Conservation (phyloP, 2,888 invertebrate species). For the Drosophila prostipennis region DNA sequence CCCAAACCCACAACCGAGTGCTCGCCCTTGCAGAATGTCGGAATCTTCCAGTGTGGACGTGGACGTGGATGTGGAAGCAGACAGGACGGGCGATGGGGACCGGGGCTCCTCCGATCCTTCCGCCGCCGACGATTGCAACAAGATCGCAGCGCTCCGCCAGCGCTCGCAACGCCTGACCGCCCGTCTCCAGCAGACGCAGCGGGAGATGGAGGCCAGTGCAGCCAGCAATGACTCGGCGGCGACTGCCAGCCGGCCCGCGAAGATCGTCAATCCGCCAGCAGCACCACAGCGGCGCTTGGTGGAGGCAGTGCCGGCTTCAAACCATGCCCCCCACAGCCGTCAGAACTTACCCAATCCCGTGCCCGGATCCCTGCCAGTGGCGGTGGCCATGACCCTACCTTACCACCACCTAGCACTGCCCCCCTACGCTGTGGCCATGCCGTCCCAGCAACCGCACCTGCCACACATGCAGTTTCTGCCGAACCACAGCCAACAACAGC, state of each 20-base stretch:
- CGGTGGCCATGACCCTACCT: constrained; percentile 22
- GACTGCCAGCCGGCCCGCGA: background rate
- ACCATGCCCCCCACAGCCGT: constrained; percentile 2
- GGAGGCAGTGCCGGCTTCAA: background rate
- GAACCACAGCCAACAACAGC: background rate
- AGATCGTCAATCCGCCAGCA: background rate
- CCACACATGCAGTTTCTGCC: constrained; percentile 4
- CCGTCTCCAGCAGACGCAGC: constrained; percentile 53
- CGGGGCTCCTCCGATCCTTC: constrained; percentile 14
- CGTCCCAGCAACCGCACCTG: background rate
- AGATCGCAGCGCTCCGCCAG: constrained; percentile 49
- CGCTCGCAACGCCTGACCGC: constrained; percentile 55
- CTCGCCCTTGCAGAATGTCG: constrained; percentile 50
- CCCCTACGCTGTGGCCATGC: constrained; percentile 16
- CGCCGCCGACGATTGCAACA: constrained; percentile 1
- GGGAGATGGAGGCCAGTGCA: constrained; percentile 28
- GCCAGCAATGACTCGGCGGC: background rate
- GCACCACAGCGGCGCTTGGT: background rate
- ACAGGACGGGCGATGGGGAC: constrained; percentile 30
- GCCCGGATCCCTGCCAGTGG: constrained; percentile 1
- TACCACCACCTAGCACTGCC: constrained; percentile 11
- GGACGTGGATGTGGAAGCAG: constrained; percentile 22
- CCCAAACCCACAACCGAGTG: background rate
- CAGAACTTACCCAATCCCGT: background rate
- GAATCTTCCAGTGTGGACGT: constrained; percentile 53